Evolutionary conservation across 2,797 vertebrate species (phyloP).

Genomic region (Urophycis tenuis): DNA sequence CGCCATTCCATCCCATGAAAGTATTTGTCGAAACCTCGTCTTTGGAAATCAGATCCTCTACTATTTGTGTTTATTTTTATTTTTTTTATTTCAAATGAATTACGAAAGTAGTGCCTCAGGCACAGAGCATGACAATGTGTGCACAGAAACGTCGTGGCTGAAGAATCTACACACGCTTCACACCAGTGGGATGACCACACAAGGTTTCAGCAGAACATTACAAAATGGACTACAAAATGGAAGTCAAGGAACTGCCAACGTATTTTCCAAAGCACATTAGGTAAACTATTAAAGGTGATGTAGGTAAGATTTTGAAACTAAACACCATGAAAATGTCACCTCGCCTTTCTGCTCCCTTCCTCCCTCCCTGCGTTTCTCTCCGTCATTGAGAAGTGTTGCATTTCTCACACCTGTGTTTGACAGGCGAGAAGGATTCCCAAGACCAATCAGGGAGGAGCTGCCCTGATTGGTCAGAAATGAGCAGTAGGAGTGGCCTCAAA

Average conservation of each 20-base stretch:
- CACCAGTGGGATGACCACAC: constrained; percentile 24
- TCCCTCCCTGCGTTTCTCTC: not conserved
- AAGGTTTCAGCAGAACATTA: constrained; percentile 26
- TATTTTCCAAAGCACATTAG: constrained; percentile 36
- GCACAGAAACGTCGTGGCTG: constrained; percentile 9
- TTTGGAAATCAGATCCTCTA: constrained; percentile 36
- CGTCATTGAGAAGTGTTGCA: not conserved
- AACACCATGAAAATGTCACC: not conserved
- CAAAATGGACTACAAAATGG: constrained; percentile 21
- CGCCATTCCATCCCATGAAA: not conserved
- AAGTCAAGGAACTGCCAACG: constrained; percentile 30
- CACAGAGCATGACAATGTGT: constrained; percentile 22
- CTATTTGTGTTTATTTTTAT: constrained; percentile 53
- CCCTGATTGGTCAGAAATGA: not conserved
- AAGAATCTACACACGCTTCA: constrained; percentile 12
- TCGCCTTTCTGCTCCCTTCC: not conserved
- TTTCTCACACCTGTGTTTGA: not conserved
- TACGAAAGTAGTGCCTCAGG: constrained; percentile 5
- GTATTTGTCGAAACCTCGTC: constrained; percentile 25
- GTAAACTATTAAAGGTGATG: not conserved
- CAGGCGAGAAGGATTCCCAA: not conserved
- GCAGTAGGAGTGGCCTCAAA: not conserved
- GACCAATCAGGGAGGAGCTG: not conserved
- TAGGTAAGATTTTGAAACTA: not conserved
- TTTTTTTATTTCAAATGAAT: constrained; percentile 19